Evolutionary conservation across 2,888 invertebrate species (phyloP), one percentile per base, ranked within the genome.

Genomic region (Molorchus minor): DNA sequence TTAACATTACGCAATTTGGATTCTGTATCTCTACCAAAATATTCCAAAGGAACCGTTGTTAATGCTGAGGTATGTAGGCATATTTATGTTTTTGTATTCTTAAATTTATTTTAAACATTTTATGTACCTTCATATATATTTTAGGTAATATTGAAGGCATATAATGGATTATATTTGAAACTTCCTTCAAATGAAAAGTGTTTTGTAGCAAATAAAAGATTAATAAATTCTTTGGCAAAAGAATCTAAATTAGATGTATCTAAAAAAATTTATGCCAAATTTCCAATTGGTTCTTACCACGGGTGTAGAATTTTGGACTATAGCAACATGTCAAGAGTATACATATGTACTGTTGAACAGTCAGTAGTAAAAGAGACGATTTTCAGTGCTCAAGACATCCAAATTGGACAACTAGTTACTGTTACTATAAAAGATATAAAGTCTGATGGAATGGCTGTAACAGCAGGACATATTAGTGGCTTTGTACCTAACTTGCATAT

Each of bases 341-440:
- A 88, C 77, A 83, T 89, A 5, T 89, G 92, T 71, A 84, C 87
- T 1, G 88, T 89, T 78, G 85, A 89, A 75, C 77, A 83, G 1
- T 71, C 78, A 0, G 61, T 87, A 2, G 70, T 92, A 1, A 77
- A 81, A 20, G 85, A 88, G 74, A 83, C 82, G 65, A 80, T 84
- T 73, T 88, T 88, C 74, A 79, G 79, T 1, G 61, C 82, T 25
- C 70, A 76, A 0, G 85, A 87, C 71, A 72, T 88, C 0, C 71
- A 75, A 12, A 67, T 84, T 0, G 90, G 88, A 0, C 83, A 87
- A 41, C 64, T 82, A 10, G 83, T 90, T 0, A 75, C 80, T 1
- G 89, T 84, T 0, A 78, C 75, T 0, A 82, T 90, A 2, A 74
- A 76, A n/a, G 69, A 69, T 10, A 82, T 87, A 10, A 73, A 77